phyloP scores from a whole-genome alignment of 2,113 vertebrate genomes.

The Bettongia penicillata region DNA sequence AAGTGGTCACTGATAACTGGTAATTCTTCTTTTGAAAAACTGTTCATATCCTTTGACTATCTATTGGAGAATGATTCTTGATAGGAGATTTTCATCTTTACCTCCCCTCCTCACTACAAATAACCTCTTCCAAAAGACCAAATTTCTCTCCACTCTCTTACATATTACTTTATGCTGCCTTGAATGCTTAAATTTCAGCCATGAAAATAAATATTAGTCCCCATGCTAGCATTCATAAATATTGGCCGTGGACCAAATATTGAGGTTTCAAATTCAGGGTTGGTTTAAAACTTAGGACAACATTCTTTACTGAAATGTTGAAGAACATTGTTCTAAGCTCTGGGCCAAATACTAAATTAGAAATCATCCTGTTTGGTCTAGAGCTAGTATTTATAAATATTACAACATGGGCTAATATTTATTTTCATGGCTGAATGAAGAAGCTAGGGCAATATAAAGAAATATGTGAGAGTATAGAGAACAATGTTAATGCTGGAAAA shows the following conservation, averaged over 20 bases:
- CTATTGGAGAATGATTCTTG: neutral
- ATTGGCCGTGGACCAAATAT: neutral
- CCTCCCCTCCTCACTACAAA: neutral
- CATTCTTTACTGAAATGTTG: neutral
- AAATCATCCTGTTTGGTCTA: neutral
- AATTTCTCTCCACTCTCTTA: conserved; percentile 14
- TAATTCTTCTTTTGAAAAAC: neutral
- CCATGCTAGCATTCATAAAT: neutral
- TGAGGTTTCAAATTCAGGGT: neutral
- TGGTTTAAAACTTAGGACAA: conserved; percentile 1
- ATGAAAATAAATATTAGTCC: neutral
- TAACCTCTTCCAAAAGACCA: conserved; percentile 16
- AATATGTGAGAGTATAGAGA: neutral
- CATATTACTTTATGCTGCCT: conserved; percentile 3
- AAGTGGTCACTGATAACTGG: neutral
- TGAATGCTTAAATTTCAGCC: neutral
- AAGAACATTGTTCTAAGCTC: neutral
- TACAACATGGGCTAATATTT: neutral
- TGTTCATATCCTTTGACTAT: neutral
- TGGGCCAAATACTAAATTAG: neutral
- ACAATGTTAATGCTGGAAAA: neutral
- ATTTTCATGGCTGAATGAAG: neutral
- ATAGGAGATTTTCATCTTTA: neutral
- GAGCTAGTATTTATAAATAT: neutral
- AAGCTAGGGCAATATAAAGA: neutral